These are phyloP conservation scores for Origma solitaria DNA, from an alignment of 2,113 vertebrate genomes.

Conservation along the genomic window DNA sequence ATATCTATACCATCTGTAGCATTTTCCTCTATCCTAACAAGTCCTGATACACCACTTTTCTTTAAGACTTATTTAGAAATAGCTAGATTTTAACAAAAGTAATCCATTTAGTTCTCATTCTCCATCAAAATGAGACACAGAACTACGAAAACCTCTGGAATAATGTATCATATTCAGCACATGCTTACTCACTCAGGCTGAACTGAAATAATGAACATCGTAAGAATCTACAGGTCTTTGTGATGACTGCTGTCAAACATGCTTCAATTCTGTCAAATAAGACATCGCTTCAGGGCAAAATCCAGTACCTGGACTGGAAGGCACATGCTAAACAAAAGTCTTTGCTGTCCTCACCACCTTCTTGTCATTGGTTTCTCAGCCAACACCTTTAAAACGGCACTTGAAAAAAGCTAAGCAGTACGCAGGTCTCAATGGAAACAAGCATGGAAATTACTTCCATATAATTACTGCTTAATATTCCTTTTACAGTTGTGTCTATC, in stretches of 20 bases:
- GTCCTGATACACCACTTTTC: not conserved
- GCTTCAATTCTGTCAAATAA: not conserved
- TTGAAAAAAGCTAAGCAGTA: not conserved
- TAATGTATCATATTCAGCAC: not conserved
- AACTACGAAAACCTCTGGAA: not conserved
- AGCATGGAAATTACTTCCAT: not conserved
- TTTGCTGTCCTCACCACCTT: not conserved
- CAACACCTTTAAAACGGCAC: not conserved
- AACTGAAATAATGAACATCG: fast-evolving
- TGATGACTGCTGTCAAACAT: not conserved
- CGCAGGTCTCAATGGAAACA: not conserved
- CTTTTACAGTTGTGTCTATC: not conserved
- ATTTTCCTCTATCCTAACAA: not conserved
- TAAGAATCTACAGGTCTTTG: not conserved
- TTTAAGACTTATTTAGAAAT: not conserved
- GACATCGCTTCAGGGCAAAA: not conserved
- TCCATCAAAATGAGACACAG: not conserved
- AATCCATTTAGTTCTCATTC: not conserved
- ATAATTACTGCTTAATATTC: not conserved
- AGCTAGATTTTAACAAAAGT: not conserved
- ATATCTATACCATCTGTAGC: not conserved
- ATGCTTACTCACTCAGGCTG: not conserved
- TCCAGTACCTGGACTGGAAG: not conserved
- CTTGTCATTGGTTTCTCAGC: not conserved
- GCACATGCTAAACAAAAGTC: not conserved